Percentiles rank a stretch among this genome's conserved stretches.
Evolutionary conservation across 2,113 vertebrate genomes (phyloP).

Genomic region (Eurystomus gularis): DNA sequence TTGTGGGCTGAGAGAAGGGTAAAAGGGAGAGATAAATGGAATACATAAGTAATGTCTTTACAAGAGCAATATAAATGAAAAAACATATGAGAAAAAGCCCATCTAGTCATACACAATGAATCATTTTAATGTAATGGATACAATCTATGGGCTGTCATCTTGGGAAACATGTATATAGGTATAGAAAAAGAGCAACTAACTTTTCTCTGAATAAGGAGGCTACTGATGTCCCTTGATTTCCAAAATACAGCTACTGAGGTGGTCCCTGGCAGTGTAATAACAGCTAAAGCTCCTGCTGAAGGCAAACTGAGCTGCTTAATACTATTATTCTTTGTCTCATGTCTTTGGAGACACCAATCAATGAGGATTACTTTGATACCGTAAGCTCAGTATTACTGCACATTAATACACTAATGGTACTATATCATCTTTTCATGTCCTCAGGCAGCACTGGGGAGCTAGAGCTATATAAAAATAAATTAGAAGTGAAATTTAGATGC

Average conservation of each 20-base stretch:
- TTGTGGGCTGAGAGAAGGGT: not conserved
- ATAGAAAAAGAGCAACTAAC: not conserved
- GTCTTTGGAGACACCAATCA: slow-evolving; percentile 51
- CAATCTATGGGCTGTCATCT: not conserved
- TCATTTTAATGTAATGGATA: not conserved
- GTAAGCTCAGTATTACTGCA: slow-evolving; percentile 42
- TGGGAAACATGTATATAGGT: not conserved
- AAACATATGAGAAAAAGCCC: not conserved
- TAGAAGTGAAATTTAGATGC: slow-evolving; percentile 59
- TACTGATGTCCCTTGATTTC: not conserved
- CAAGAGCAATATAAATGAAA: not conserved
- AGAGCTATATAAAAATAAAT: slow-evolving; percentile 47
- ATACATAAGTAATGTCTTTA: not conserved
- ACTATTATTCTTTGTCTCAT: not conserved
- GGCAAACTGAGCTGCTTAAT: slow-evolving; percentile 14
- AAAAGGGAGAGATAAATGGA: not conserved
- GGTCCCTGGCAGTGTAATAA: not conserved
- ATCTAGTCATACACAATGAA: not conserved
- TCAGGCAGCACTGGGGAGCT: slow-evolving; percentile 44
- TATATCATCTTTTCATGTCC: slow-evolving; percentile 56
- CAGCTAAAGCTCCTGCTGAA: not conserved
- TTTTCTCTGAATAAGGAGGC: not conserved
- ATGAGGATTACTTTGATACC: slow-evolving; percentile 64
- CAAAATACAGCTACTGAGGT: not conserved
- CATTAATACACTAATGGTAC: slow-evolving; percentile 59